Evolutionary conservation across 2,113 vertebrate genomes (phyloP).

Genomic region (Grammomys dolichurus): DNA sequence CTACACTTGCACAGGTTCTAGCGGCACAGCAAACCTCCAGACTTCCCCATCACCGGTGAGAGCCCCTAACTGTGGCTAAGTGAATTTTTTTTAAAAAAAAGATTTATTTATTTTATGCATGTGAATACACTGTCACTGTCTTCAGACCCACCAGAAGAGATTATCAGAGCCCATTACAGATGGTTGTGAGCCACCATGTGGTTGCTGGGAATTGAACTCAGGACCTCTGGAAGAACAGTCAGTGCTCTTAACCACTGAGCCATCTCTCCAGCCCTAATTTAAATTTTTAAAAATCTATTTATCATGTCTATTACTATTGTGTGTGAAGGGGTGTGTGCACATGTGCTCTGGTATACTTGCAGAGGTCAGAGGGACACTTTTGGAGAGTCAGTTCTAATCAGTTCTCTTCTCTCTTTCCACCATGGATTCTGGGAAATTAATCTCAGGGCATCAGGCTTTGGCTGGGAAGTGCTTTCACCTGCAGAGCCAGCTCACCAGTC

Average conservation of each 20-base stretch:
- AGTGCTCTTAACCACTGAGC: no score
- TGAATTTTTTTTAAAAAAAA: not conserved
- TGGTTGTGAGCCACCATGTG: no score
- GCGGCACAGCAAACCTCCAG: not conserved
- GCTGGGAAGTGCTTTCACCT: not conserved
- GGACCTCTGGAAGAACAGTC: no score
- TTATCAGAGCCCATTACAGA: no score
- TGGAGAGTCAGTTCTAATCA: not conserved
- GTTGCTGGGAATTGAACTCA: no score
- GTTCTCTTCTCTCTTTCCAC: not conserved
- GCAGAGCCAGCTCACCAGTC: not conserved
- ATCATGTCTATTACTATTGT: no score
- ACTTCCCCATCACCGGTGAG: not conserved
- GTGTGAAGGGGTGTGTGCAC: not conserved
- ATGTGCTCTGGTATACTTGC: not conserved
- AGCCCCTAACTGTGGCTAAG: not conserved
- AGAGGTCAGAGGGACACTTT: not conserved
- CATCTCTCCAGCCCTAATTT: no score
- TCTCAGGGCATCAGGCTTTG: not conserved
- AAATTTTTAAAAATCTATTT: not conserved
- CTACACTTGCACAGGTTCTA: not conserved
- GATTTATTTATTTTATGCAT: no score
- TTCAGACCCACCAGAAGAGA: no score
- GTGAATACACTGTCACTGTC: no score
- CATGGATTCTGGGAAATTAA: not conserved